Conservation (phyloP, 1,140 invertebrate genomes). For the Caenorhabditis elegans region DNA sequence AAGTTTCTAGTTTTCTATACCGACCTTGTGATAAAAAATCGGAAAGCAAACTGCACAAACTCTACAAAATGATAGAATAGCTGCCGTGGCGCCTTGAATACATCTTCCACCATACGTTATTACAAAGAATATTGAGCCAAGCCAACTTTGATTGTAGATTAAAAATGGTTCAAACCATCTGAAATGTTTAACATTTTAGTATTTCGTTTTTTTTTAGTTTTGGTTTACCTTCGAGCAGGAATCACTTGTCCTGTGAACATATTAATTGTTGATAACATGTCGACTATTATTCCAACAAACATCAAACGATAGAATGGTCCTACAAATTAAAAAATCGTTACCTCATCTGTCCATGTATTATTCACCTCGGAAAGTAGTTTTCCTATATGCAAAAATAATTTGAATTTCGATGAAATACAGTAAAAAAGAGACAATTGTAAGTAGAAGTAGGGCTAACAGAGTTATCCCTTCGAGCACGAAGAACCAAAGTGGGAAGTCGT, state of each 20-base stretch:
- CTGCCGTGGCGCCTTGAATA: constrained; percentile 6
- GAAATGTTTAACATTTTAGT: too few species aligned
- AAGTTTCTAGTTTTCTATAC: neutral
- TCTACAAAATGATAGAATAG: constrained; percentile 8
- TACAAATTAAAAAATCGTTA: neutral
- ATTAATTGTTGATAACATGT: neutral
- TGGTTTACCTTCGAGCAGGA: neutral
- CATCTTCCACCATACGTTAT: neutral
- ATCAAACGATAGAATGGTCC: neutral
- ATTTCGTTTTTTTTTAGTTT: too few species aligned
- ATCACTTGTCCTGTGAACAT: constrained; percentile 8
- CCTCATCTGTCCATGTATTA: too few species aligned
- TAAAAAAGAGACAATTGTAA: neutral
- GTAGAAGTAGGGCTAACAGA: neutral
- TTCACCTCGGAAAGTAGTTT: constrained; percentile 12
- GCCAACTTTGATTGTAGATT: neutral
- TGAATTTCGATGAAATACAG: neutral
- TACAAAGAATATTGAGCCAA: neutral
- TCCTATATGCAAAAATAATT: neutral
- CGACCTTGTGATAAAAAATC: neutral
- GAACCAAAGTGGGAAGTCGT: neutral
- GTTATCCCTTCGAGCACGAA: neutral
- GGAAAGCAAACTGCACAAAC: constrained; percentile 10
- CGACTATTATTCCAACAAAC: constrained; percentile 11
- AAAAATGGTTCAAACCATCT: constrained; percentile 4